A percentile compares a stretch with the other conserved stretches of the same genome.
phyloP scores from a whole-genome alignment of 2,888 invertebrate species.

The Apeira syringaria region DNA sequence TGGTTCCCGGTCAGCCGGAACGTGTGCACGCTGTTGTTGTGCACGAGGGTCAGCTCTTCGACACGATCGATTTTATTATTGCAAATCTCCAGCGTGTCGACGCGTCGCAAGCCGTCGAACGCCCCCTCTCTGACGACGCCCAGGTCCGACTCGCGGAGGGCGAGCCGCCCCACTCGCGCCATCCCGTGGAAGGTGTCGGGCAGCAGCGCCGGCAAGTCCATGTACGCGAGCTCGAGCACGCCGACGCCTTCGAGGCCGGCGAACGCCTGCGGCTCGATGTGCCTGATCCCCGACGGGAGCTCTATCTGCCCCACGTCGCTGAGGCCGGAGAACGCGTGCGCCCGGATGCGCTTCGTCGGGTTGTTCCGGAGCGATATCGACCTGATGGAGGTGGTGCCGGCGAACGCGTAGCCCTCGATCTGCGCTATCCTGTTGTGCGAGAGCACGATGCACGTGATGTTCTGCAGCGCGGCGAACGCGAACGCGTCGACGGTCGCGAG shows the following conservation, averaged over 20 bases:
- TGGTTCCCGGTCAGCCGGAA: slow-evolving; percentile 93
- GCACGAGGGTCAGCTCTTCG: slow-evolving; percentile 88
- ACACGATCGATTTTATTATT: slow-evolving; percentile 94
- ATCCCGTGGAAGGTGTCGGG: slow-evolving; percentile 91
- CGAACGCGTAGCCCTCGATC: slow-evolving; percentile 91
- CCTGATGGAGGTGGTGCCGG: slow-evolving; percentile 92
- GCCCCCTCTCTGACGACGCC: slow-evolving; percentile 89
- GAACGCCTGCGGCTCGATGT: slow-evolving; percentile 91
- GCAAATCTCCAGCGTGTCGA: slow-evolving; percentile 89
- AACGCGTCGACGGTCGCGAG: slow-evolving; percentile 91
- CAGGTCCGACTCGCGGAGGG: slow-evolving; percentile 92
- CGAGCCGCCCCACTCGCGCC: slow-evolving; percentile 88
- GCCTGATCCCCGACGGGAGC: slow-evolving; percentile 90
- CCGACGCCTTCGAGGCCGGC: slow-evolving; percentile 92
- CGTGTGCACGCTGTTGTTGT: slow-evolving; percentile 87
- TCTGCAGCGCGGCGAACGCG: slow-evolving; percentile 93
- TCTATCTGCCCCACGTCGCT: slow-evolving; percentile 92
- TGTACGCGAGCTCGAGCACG: slow-evolving; percentile 90
- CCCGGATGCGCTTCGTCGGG: slow-evolving; percentile 90
- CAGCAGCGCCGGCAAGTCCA: slow-evolving; percentile 89
- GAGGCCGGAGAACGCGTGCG: slow-evolving; percentile 92
- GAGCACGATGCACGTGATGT: slow-evolving; percentile 88
- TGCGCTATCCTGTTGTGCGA: slow-evolving; percentile 88
- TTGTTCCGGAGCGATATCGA: slow-evolving; percentile 93
- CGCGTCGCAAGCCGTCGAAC: slow-evolving; percentile 89